Percentiles rank a stretch among this genome's conserved stretches.
Conservation (phyloP, 2,113 vertebrate species). For the Lycaon pictus region DNA sequence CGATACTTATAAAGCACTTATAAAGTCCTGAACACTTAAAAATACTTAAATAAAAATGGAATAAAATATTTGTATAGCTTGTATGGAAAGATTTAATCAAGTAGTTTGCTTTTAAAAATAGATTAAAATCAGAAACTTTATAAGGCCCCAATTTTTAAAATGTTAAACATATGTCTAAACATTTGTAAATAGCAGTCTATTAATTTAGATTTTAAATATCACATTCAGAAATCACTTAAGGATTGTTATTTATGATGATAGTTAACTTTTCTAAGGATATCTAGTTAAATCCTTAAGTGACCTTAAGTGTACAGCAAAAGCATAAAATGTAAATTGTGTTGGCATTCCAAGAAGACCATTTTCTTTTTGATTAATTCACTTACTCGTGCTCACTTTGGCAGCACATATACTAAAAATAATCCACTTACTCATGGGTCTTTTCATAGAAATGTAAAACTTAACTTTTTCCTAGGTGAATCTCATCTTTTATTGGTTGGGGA, state of each 20-base stretch:
- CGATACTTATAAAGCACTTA: conserved; percentile 56
- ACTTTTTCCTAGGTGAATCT: conserved; percentile 91
- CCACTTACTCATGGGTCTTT: background rate
- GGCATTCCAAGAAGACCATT: background rate
- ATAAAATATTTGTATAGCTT: conserved; percentile 46
- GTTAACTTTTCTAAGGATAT: conserved; percentile 59
- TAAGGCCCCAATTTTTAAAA: conserved; percentile 44
- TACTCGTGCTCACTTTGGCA: background rate
- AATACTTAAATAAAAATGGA: conserved; percentile 42
- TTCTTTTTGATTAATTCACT: conserved; percentile 48
- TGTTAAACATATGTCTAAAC: conserved; percentile 42
- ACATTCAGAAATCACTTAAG: conserved; percentile 55
- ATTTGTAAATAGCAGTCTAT: conserved; percentile 30
- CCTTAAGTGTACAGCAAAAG: conserved; percentile 12
- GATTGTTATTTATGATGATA: conserved; percentile 27
- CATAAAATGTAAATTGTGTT: conserved; percentile 20
- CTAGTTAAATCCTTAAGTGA: conserved; percentile 29
- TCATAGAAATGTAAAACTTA: conserved; percentile 43
- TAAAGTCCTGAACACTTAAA: background rate
- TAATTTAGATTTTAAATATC: conserved; percentile 59
- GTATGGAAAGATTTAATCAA: conserved; percentile 38
- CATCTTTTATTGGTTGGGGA: conserved; percentile 98
- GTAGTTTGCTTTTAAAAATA: conserved; percentile 54
- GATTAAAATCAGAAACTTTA: background rate
- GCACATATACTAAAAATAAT: no score